Evolutionary conservation across 2,113 vertebrate species (phyloP).

Genomic region (Petrocephalus microphthalmus): DNA sequence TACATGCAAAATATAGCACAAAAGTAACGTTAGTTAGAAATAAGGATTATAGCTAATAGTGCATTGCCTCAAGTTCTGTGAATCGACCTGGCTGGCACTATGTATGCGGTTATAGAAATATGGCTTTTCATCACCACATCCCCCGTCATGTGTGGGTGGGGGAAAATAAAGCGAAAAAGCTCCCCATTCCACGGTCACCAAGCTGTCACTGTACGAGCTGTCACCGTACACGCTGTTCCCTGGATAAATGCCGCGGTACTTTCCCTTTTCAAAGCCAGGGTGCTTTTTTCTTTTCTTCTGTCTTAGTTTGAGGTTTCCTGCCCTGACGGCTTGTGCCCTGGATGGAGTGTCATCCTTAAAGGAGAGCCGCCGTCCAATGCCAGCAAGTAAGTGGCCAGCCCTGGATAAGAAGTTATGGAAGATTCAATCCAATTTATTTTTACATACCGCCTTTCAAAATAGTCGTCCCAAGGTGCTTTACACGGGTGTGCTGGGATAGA

Average conservation of each 20-base stretch:
- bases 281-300: neutral
- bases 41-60: neutral
- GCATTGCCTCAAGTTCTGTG: neutral
- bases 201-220: neutral
- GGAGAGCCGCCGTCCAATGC: constrained; percentile 54
- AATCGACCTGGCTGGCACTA: neutral
- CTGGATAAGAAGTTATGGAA: neutral
- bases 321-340: constrained; percentile 64
- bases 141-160: neutral
- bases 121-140: neutral
- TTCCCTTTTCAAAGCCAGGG: neutral
- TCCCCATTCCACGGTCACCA: neutral
- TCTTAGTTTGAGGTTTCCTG: constrained; percentile 68
- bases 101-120: neutral
- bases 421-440: neutral
- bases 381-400: constrained; percentile 53
- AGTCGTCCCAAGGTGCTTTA: too few species aligned
- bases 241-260: neutral
- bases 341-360: constrained; percentile 66
- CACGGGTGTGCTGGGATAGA: too few species aligned
- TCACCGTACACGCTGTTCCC: neutral
- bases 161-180: neutral
- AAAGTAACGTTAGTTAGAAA: neutral
- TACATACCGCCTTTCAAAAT: too few species aligned
- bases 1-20: neutral